phyloP scores from a whole-genome alignment of 1,140 invertebrate species.

The Thereuonema tuberculata region DNA sequence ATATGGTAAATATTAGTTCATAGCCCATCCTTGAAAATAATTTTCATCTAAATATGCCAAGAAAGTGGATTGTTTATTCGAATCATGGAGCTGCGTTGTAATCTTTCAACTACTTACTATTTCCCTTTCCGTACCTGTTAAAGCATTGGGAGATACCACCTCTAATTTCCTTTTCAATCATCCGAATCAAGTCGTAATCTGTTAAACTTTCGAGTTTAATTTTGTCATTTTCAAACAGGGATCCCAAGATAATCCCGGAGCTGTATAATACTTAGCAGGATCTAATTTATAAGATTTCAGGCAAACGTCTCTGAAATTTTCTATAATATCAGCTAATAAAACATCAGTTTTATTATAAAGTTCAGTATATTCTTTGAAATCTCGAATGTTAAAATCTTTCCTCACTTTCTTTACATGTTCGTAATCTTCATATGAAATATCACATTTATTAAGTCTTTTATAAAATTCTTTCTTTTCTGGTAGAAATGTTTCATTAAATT shows the following conservation, averaged over 20 bases:
- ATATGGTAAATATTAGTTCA: background rate
- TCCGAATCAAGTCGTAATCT: constrained; percentile 19
- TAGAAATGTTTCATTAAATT: constrained; percentile 20
- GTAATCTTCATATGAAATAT: too few species aligned
- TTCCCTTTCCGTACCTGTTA: background rate
- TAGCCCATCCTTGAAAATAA: background rate
- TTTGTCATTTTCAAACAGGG: constrained; percentile 20
- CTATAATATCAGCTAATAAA: constrained; percentile 8
- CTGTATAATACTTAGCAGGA: constrained; percentile 12
- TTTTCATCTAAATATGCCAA: background rate
- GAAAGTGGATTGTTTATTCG: background rate
- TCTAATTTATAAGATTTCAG: constrained; percentile 3
- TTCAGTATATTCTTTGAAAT: constrained; percentile 4
- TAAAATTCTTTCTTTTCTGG: constrained; percentile 21
- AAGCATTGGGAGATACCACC: background rate
- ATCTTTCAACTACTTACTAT: background rate
- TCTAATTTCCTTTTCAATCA: constrained; percentile 21
- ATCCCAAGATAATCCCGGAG: constrained; percentile 7
- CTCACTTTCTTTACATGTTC: constrained; percentile 13
- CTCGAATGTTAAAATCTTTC: constrained; percentile 3
- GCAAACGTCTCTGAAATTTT: too few species aligned
- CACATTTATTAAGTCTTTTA: constrained; percentile 16
- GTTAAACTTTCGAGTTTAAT: constrained; percentile 22
- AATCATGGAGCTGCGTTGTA: too few species aligned
- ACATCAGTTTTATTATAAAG: constrained; percentile 6